phyloP scores from a whole-genome alignment of 2,113 vertebrate species.

The Chrysochloris asiatica region DNA sequence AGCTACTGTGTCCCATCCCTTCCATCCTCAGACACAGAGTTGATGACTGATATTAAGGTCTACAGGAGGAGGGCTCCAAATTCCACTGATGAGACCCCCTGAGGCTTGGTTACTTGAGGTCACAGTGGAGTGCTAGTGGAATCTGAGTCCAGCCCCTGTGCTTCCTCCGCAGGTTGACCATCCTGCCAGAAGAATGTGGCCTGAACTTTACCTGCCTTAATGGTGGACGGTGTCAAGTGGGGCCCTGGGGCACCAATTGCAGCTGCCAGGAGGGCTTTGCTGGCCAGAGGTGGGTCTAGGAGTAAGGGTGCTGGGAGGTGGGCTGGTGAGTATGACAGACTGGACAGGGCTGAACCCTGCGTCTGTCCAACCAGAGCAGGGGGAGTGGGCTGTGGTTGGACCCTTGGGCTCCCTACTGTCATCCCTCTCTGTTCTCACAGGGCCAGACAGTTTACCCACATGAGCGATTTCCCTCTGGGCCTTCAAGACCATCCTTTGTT shows the following conservation, averaged over 20 bases:
- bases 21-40: neutral
- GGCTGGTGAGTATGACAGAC: neutral
- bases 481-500: neutral
- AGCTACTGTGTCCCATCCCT: neutral
- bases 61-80: neutral
- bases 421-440: neutral
- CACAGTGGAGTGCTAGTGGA: fast-evolving
- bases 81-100: neutral
- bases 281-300: conserved; percentile 87
- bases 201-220: conserved; percentile 88
- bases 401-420: neutral
- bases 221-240: conserved; percentile 86
- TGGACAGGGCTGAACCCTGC: neutral
- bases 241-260: conserved; percentile 90
- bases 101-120: neutral
- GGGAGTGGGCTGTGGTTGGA: neutral
- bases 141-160: neutral
- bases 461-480: neutral
- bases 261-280: conserved; percentile 90
- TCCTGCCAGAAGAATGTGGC: conserved; percentile 87
- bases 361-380: neutral
- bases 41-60: fast-evolving
- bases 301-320: neutral
- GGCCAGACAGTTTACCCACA: neutral
- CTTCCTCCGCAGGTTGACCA: conserved; percentile 85